Conservation (phyloP, 2,888 invertebrate genomes). For the Oegoconia quadripuncta region DNA sequence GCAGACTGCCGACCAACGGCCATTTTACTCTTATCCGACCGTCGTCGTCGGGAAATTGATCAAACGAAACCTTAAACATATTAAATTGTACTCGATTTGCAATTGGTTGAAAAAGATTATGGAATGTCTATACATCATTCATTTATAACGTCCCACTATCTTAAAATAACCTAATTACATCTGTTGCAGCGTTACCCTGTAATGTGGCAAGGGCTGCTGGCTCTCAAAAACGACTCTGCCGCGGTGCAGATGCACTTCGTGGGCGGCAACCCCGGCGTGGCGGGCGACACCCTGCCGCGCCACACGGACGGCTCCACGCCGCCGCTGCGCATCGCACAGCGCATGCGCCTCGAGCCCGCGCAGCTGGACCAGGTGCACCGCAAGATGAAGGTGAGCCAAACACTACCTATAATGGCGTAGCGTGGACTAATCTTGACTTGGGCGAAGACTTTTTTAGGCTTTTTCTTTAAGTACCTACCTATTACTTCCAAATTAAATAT, state of each 20-base stretch:
- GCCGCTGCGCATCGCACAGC: constrained; percentile 94
- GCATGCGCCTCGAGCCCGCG: constrained; percentile 97
- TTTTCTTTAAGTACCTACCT: no score
- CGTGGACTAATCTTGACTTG: no score
- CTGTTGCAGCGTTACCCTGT: constrained; percentile 90
- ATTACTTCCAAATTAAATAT: no score
- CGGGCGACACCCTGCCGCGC: constrained; percentile 91
- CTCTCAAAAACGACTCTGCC: constrained; percentile 97
- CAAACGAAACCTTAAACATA: no score
- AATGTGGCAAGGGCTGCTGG: constrained; percentile 98
- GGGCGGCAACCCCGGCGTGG: constrained; percentile 94
- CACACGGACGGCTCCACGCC: constrained; percentile 91
- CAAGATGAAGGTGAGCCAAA: constrained; percentile 91
- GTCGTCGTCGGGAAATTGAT: no score
- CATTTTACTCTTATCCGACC: no score
- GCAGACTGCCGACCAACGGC: no score
- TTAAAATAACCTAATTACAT: not conserved
- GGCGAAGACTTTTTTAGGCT: no score
- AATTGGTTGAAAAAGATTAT: no score
- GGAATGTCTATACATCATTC: no score
- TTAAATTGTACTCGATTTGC: no score
- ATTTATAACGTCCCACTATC: no score
- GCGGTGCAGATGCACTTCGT: constrained; percentile 99
- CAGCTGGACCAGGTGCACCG: constrained; percentile 97
- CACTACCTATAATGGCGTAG: not conserved